Evolutionary conservation across 2,888 invertebrate genomes (phyloP).

Genomic region (Lissonota sp.): DNA sequence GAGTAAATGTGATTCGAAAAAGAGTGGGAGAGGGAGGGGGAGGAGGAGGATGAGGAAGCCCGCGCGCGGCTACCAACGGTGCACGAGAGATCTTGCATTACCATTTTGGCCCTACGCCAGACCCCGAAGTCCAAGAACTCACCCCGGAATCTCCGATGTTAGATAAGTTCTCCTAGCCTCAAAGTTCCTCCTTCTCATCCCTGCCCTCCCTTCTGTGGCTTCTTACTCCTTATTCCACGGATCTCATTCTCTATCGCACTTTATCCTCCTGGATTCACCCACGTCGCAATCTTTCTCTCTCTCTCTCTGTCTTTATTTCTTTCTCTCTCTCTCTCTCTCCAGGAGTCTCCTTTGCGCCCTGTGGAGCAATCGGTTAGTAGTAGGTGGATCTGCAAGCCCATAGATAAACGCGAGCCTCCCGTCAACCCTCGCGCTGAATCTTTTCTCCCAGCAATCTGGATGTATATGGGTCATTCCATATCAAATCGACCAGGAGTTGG

Average conservation of each 20-base stretch:
- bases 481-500: too few relatives aligned
- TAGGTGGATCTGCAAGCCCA: constrained; percentile 62
- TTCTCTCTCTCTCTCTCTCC: too few relatives aligned
- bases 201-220: constrained; percentile 36
- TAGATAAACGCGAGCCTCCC: constrained; percentile 74
- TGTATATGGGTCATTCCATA: too few relatives aligned
- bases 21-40: constrained; percentile 66
- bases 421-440: too few relatives aligned
- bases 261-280: constrained; percentile 10
- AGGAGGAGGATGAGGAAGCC: too few relatives aligned
- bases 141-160: constrained; percentile 74
- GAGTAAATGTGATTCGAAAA: constrained; percentile 75
- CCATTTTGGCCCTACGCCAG: constrained; percentile 79
- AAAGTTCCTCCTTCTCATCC: too few relatives aligned
- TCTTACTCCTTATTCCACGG: constrained; percentile 19
- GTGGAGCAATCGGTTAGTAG: too few relatives aligned
- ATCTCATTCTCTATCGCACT: constrained; percentile 5
- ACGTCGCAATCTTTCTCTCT: constrained; percentile 13
- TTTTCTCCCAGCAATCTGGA: constrained; percentile 26
- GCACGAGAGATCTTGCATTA: constrained; percentile 77
- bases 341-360: too few relatives aligned
- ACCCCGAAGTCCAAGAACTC: constrained; percentile 65
- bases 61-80: too few relatives aligned
- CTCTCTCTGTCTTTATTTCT: not conserved
- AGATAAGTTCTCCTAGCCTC: constrained; percentile 71